Base-by-base conservation (phyloP, 2,113 vertebrate genomes). In the Martes martes region DNA sequence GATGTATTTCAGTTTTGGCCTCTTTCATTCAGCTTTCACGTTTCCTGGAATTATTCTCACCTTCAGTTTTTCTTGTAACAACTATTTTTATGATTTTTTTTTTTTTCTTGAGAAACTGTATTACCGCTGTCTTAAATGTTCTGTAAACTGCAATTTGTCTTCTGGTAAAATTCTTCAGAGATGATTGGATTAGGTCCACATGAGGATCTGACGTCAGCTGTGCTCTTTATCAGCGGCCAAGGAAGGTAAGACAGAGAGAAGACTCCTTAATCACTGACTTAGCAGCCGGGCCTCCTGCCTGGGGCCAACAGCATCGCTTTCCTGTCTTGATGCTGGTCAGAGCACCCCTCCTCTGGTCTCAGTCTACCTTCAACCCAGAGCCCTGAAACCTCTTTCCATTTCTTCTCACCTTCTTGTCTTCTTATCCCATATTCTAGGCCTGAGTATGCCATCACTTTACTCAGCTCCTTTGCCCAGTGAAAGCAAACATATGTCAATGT, bases 41-140 rank as follows among this genome's bases (percentile, higher is more conserved):
- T 97, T 98, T 98, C 80, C 89, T 96, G 87, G 71, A 80, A 98
- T 95, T 89, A 67, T 84, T 90, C 31, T 97, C 14, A 89, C 80
- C 93, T 93, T 71, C 14, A 4, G 4, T 18, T 96, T 97, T 97
- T 97, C 82, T 89, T 47, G 94, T 95, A 94, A 59, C 16, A 69
- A 94, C 84, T 93, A 3, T 6, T 88, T 93, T 95, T 96, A 84
- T 93, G n/a, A 16, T 92, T 31, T 65, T 91, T 74, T 50, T 39
- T 42, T 74, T 98, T 98, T 50, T 92, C 57, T 98, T 94, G 36
- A 91, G 45, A 36, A 98, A 47, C 4, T 59, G 45, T 79, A 36
- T 55, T 92, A 18, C 42, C 78, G 9, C 18, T 36, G 19, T 4
- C 5, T 57, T 4, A 4, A 2, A 85, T 57, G 36, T 76, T 52